Base-by-base conservation (phyloP, 2,797 vertebrate species). In the Valencia hispanica region DNA sequence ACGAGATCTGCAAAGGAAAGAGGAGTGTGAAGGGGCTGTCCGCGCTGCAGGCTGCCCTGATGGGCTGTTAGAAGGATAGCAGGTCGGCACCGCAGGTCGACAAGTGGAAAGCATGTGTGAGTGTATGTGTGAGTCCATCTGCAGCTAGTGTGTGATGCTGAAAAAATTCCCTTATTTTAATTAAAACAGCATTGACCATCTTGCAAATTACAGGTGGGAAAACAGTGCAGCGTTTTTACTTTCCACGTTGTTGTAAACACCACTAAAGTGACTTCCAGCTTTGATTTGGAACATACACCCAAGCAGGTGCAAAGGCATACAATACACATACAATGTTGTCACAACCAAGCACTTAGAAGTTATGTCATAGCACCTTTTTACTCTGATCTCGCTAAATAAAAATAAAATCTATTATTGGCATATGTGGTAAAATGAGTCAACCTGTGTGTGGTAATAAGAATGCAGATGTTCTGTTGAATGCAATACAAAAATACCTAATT, bases 51-150 rank as follows among this genome's bases (percentile, higher is more conserved):
- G 81, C 78, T 73, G 66, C 76, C 79, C 88, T 89, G 86, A 91
- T 79, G 86, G 77, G 82, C 91, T 86, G 90, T 84, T 72, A 86
- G 92, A 94, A 92, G 92, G 89, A 91, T 53, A 89, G 79, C 75
- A 47, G 73, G 73, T 86, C 79, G 84, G 84, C 84, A 82, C 69
- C 30, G 30, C 76, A 65, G 85, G 86, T 87, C 79, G 83, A 68
- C 81, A 85, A 88, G 87, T 88, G 88, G 73, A 89, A 55, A 75
- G 80, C 69, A 66, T 82, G 79, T 88, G 86, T 88, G 11, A n/a
- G 76, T 73, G 68, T 82, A 65, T 3, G 20, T 70, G 73, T 65
- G 47, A 53, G 45, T 81, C 63, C 70, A 65, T 32, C 18, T 34
- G 71, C 70, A 82, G 65, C 34, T 65, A 55, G 80, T 68, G 82